Percentiles rank a stretch among this genome's conserved stretches.
Conservation (phyloP, 1,140 invertebrate genomes). For the Psix sp. region DNA sequence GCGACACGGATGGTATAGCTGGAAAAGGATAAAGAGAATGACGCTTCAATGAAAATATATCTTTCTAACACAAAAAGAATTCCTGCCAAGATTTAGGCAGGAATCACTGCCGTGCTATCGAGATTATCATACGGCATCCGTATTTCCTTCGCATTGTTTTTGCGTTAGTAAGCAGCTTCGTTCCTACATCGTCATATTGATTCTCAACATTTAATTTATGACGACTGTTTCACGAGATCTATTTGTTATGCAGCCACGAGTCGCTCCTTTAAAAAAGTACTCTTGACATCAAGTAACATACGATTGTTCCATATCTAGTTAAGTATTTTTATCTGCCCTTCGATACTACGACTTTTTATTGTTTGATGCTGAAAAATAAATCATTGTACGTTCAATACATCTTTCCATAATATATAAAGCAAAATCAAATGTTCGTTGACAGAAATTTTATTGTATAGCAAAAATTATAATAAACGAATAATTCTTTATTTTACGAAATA, state of each 20-base stretch:
- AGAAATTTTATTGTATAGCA: too few species aligned
- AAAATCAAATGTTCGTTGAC: too few species aligned
- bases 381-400: too few species aligned
- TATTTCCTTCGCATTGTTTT: conserved; percentile 38
- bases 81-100: conserved; percentile 48
- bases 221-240: conserved; percentile 1
- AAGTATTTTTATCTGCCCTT: too few species aligned
- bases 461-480: too few species aligned
- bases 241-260: conserved; percentile 7
- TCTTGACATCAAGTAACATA: too few species aligned
- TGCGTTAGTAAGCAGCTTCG: conserved; percentile 22
- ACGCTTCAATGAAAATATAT: conserved; percentile 60
- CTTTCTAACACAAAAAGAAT: conserved; percentile 61
- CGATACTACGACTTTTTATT: too few species aligned
- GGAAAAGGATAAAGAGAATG: conserved; percentile 35
- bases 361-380: too few species aligned
- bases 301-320: too few species aligned
- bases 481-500: too few species aligned
- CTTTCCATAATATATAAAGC: too few species aligned
- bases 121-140: conserved; percentile 52
- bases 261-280: too few species aligned
- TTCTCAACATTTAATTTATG: conserved; percentile 34
- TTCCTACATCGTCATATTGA: conserved; percentile 18
- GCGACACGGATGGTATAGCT: conserved; percentile 34
- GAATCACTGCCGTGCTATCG: conserved; percentile 11